These are phyloP conservation scores for Glaucidium brasilianum DNA, from an alignment of 2,113 vertebrate species.

Conservation along the genomic window DNA sequence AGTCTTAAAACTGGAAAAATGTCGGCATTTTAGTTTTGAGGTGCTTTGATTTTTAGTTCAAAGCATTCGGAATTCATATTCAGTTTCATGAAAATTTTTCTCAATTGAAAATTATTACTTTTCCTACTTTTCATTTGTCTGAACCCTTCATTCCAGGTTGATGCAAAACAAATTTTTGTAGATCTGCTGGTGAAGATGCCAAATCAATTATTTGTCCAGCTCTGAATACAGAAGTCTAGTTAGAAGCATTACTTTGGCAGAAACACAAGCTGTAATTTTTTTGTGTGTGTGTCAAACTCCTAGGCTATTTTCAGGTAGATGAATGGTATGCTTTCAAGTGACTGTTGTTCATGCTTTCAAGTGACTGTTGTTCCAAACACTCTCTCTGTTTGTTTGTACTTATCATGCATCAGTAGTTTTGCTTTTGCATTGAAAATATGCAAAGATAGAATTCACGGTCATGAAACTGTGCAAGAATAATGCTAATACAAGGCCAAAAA, in stretches of 20 bases:
- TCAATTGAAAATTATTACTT: neutral
- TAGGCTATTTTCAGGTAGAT: constrained; percentile 31
- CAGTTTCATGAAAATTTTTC: neutral
- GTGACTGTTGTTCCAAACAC: neutral
- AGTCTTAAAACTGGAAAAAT: neutral
- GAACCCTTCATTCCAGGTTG: neutral
- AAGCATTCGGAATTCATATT: neutral
- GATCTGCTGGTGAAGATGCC: neutral
- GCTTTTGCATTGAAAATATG: neutral
- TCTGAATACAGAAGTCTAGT: neutral
- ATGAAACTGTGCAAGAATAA: neutral
- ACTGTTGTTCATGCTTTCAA: constrained; percentile 11
- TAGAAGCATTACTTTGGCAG: neutral
- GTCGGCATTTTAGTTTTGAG: neutral
- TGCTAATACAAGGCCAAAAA: neutral
- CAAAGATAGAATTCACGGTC: neutral
- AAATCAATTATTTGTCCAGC: neutral
- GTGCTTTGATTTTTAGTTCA: neutral
- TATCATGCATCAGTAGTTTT: neutral
- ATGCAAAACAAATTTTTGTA: neutral
- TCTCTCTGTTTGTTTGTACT: neutral
- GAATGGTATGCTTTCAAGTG: neutral
- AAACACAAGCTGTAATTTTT: neutral
- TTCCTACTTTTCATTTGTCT: neutral
- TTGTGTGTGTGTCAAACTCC: neutral